Base-by-base conservation (phyloP, 2,797 vertebrate genomes). In the Anguilla pacifica region DNA sequence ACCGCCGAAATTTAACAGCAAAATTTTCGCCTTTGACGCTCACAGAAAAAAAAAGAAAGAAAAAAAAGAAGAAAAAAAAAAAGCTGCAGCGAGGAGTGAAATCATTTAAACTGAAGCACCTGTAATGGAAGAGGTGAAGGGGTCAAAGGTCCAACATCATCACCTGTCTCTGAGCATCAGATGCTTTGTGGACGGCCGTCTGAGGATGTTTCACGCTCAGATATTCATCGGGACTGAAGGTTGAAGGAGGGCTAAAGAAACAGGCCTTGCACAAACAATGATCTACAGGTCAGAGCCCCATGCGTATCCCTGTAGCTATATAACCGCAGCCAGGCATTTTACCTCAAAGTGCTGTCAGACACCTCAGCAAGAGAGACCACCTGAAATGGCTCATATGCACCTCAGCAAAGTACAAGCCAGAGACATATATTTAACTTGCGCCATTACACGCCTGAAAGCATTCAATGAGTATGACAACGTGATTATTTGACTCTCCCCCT, bases 71-170 rank as follows among this genome's bases (percentile, higher is more conserved):
- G 1, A 1, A 31, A 35, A 35, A 35, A 35, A 25, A 81, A 43
- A 43, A 31, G 19, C 61, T 4, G 22, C 1, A n/a, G 61, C 61
- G 13, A 25, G 4, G 19, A 31, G 31, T 77, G 15, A 49, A 22
- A 22, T 1, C 1, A 1, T 9, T 46, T 15, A 25, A 81, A 81
- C 43, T 9, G 19, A 81, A 49, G n/a, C 77, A 81, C 10, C 17
- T 9, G 19, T 0, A 49, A 81, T 25, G 17, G 39, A 87, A 13
- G 22, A 51, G n/a, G 77, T 43, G 72, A 51, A 81, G 31, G 35
- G n/a, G 86, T 64, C 22, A 87, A 82, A 46, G 25, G 7, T 13
- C 64, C n/a, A 15, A 55, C 81, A 70, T 67, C 61, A 55, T 87
- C 7, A 39, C 51, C 53, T 2, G 19, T 87, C n/a, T 61, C 39